Evolutionary conservation across 1,140 invertebrate genomes (phyloP), one percentile per base, ranked within the genome.

Genomic region (Bombus sibiricus): DNA sequence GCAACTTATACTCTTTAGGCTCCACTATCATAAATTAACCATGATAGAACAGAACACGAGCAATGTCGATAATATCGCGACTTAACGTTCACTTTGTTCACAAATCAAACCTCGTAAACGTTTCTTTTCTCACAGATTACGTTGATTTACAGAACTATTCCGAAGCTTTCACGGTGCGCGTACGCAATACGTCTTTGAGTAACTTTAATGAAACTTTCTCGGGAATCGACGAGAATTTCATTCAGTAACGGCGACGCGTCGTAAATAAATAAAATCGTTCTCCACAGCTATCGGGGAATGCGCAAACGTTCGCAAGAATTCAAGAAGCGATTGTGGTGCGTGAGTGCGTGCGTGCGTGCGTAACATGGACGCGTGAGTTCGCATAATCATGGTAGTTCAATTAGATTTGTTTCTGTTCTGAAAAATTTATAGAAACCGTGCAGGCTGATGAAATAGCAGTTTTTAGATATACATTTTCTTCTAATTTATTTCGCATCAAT

Each of bases 201-300:
- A 75, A 71, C 66, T 86, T 86, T 71, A 62, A 85, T 80, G 78
- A 66, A 62, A 69, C 76, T 81, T 73, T 68, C 74, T 71, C 66
- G 39, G 53, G 39, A 72, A 79, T 84, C 74, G 53, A 64, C 83
- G 72, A 41, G 78, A 85, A 77, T 86, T 85, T 85, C 78, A 85
- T 85, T 85, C 32, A 85, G 28, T 32, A 41, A 25, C 59, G 59
- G 22, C 59, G 43, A 73, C 80, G 39, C 75, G 73, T 47, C 13
- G 79, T 85, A 86, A 86, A 89, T 86, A 89, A 89, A 89, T 88
- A 83, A 88, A 83, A 86, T 79, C 62, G 59, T 76, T 81, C 72
- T 75, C 74, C 77, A 76, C 72, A 59, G 75, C 85, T 82, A 68
- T 74, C 72, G 68, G 80, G 43, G 88, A 86, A 89, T 88, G 86